Base-by-base conservation (phyloP, 1,140 invertebrate species). In the Telenomus remus region DNA sequence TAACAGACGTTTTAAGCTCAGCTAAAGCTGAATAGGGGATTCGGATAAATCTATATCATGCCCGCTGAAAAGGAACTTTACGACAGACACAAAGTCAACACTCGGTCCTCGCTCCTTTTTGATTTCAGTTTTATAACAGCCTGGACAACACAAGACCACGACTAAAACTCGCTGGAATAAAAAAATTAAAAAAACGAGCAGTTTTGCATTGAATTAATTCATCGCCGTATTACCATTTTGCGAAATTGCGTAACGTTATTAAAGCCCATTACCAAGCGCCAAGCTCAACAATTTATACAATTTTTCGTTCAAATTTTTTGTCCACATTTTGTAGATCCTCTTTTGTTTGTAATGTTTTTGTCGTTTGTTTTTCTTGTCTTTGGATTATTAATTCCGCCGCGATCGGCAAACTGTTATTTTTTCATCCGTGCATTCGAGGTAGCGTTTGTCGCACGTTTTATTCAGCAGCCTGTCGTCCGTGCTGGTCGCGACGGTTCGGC, bases 121-220 rank as follows among this genome's bases (percentile, higher is more conserved):
- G 19, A 27, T 27, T n/a, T 27, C 19, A 27, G 19, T 27, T 27
- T 27, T 27, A 27, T 27, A 3, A 27, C 19, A 27, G 19, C 6
- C 19, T 27, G 2, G 19, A 3, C 19, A 27, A 27, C 19, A 27
- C 19, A 27, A 27, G 19, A 27, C 19, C 2, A 27, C 1, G 19
- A 1, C 19, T 27, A 54, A 54, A 64, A 54, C 49, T 16, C 39
- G 54, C 44, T 64, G 33, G 46, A 64, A 64, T 64, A 54, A 53
- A 64, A 64, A n/a, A n/a, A n/a, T n/a, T n/a, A n/a, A n/a, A n/a
- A n/a, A n/a, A n/a, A n/a, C n/a, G n/a, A 8, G 19, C 35, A 56
- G 15, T 56, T 42, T 56, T 56, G n/a, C 53, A 66, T 66, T 56
- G 35, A 56, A 55, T 66, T 66, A 66, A 66, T 56, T 16, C 42